A percentile compares a stretch with the other conserved stretches of the same genome.
Evolutionary conservation across 2,888 invertebrate species (phyloP).

Genomic region (Microctonus hyperodae): DNA sequence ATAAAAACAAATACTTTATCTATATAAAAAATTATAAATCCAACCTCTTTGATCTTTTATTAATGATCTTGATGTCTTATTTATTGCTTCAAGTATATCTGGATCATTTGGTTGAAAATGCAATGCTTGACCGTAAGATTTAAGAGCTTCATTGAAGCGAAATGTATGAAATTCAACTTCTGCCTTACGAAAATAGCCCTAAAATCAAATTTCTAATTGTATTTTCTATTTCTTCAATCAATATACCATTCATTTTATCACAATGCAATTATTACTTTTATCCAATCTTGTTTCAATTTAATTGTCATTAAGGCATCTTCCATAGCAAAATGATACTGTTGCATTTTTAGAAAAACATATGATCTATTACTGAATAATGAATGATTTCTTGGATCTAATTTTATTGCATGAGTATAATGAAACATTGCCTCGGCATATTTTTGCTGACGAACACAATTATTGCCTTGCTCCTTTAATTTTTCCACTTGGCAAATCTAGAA

Average conservation of each 20-base stretch:
- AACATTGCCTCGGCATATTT: constrained; percentile 80
- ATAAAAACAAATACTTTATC: no score
- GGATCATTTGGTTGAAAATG: constrained; percentile 73
- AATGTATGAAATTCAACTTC: constrained; percentile 76
- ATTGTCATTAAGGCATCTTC: constrained; percentile 82
- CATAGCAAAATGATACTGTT: constrained; percentile 78
- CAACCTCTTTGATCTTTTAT: constrained; percentile 71
- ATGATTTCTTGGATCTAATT: constrained; percentile 75
- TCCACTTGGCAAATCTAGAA: constrained; percentile 46
- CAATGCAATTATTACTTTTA: constrained; percentile 68
- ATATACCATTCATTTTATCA: not conserved
- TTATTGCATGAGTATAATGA: constrained; percentile 81
- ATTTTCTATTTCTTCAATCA: not conserved
- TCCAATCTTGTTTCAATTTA: constrained; percentile 77
- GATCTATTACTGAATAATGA: constrained; percentile 82
- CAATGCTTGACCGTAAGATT: constrained; percentile 74
- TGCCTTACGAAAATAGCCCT: constrained; percentile 78
- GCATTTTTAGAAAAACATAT: constrained; percentile 78
- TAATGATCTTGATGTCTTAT: constrained; percentile 68
- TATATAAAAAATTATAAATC: no score
- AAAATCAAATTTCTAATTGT: constrained; percentile 37
- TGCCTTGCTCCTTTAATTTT: constrained; percentile 74
- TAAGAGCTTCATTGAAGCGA: constrained; percentile 72
- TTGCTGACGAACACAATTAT: constrained; percentile 75
- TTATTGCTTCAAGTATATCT: constrained; percentile 70